Evolutionary conservation across 2,797 vertebrate species (phyloP).

Genomic region (Pangasius larnaudii): DNA sequence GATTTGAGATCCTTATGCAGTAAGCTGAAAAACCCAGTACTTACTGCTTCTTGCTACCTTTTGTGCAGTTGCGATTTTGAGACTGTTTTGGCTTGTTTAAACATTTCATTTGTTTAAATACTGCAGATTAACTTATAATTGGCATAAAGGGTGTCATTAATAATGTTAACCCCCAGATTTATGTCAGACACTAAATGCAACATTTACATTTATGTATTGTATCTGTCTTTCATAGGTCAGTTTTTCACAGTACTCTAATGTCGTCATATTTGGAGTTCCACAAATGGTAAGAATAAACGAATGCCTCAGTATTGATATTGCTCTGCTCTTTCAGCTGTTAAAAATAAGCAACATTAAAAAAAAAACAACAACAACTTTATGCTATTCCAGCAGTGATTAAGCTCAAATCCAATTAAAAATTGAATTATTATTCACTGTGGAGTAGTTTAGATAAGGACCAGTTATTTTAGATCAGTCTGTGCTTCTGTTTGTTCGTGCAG

Average conservation of each 20-base stretch:
- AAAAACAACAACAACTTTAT: background rate
- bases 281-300: conserved; percentile 87
- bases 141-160: background rate
- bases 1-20: background rate
- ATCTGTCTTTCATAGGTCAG: conserved; percentile 78
- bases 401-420: background rate
- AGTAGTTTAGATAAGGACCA: background rate
- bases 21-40: background rate
- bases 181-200: background rate
- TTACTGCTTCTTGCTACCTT: background rate
- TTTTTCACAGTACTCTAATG: conserved; percentile 87
- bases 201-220: background rate
- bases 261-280: conserved; percentile 95
- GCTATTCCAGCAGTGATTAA: background rate
- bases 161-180: background rate
- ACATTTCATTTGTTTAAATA: background rate
- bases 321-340: background rate
- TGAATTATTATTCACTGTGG: background rate
- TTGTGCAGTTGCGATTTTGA: background rate
- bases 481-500: background rate
- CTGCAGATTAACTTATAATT: background rate
- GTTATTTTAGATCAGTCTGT: background rate
- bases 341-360: background rate
- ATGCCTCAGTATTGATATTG: background rate
- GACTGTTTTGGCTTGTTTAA: background rate